Evolutionary conservation across 2,888 invertebrate species (phyloP), one percentile per base, ranked within the genome.

Genomic region (Pristionchus japonicus): DNA sequence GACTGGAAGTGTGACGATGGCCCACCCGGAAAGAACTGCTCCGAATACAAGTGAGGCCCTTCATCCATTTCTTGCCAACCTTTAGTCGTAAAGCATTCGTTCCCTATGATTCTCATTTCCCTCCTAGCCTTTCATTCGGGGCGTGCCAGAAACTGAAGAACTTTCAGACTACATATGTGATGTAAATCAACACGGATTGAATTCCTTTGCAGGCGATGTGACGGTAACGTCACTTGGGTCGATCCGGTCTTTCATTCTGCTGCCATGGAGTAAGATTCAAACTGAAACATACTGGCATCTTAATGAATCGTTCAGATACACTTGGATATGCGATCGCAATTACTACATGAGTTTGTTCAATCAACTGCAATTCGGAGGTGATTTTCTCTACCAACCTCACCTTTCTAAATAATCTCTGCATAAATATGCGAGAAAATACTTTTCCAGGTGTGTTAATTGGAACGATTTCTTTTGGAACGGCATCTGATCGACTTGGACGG

Each of bases 391-490:
- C n/a, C n/a, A n/a, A n/a, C n/a, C n/a, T n/a, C n/a, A n/a, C n/a
- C n/a, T n/a, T n/a, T n/a, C n/a, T n/a, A n/a, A n/a, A n/a, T n/a
- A n/a, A n/a, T n/a, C n/a, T n/a, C n/a, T n/a, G n/a, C n/a, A n/a
- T n/a, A n/a, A n/a, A n/a, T n/a, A n/a, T n/a, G n/a, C n/a, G n/a
- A 84, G n/a, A 6, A 0, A 61, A 40, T 31, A 7, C 2, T 49
- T 90, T 91, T 61, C 89, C 89, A 70, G 92, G 92, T 74, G 92
- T 92, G 9, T 47, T 92, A 4, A 89, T 90, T 64, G 92, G 90
- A 31, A 94, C 94, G 11, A 90, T 94, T 86, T 89, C 91, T 4
- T 93, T 92, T 77, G 94, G 94, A n/a, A 90, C 91, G 1, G 83
- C 91, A 23, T 91, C 92, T 7, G 92, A 92, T 89, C 43, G 88